Base-by-base conservation (phyloP, 1,140 invertebrate species). In the Heliconius congener region DNA sequence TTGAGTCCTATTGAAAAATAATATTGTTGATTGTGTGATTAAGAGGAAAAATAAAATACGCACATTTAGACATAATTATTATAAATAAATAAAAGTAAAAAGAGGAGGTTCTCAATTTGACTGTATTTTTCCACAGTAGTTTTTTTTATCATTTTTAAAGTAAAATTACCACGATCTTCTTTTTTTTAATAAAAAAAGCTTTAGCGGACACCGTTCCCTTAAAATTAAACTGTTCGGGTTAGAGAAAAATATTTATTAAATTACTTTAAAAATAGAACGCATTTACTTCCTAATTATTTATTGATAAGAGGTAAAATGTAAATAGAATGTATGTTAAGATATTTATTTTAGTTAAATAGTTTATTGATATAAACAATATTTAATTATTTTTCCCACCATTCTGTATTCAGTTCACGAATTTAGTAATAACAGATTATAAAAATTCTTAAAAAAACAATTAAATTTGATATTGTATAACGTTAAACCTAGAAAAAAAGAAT, bases 331-430 rank as follows among this genome's bases (percentile, higher is more conserved):
- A 84, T 86, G 82, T 55, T 89, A 86, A 84, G 81, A 87, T 84
- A 87, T 75, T 79, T 39, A 42, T 88, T 87, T 82, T 86, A 85
- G 76, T 82, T 84, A 76, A 84, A 52, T 57, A 23, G 55, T 82
- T 78, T 83, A 78, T 79, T 82, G 82, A 84, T 84, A 82, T 80
- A 81, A 85, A 85, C 76, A 83, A 81, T 85, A 88, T 89, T 87
- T 87, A 87, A 78, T 78, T 83, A 46, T 74, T 84, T 37, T 81
- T 87, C 89, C 89, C 88, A 90, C 89, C 89, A 89, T 77, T 83
- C 70, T 84, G 76, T 79, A 73, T 66, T 73, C 39, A 57, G 34
- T 81, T 57, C 8, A 23, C 2, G 55, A 57, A n/a, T 23, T 57
- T 23, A 57, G 55, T 23, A 57, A 8, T 23, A 57, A 9, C 55